Evolutionary conservation across 2,888 invertebrate genomes (phyloP).

Genomic region (Mythimna ferrago): DNA sequence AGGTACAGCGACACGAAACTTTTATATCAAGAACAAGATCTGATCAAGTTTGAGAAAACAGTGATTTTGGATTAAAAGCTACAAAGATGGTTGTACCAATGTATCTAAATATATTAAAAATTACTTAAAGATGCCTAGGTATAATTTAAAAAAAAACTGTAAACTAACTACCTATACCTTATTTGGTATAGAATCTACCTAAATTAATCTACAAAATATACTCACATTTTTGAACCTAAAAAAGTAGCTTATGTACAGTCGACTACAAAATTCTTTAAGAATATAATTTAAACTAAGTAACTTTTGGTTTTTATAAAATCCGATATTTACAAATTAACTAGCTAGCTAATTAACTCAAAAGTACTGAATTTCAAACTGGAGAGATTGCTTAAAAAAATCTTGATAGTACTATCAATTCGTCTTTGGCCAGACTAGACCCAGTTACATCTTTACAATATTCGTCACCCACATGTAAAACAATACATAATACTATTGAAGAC

Average conservation of each 20-base stretch:
- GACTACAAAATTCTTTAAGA: conserved; percentile 19
- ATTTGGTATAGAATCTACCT: neutral
- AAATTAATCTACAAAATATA: neutral
- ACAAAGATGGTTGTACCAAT: neutral
- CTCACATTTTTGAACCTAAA: neutral
- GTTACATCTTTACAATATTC: neutral
- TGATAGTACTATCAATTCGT: neutral
- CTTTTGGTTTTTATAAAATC: neutral
- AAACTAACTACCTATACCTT: neutral
- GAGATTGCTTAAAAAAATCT: neutral
- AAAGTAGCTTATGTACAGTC: conserved; percentile 15
- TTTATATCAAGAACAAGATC: too few species aligned
- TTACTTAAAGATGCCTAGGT: neutral
- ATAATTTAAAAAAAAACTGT: neutral
- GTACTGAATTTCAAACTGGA: neutral
- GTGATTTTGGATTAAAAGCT: neutral
- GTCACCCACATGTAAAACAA: neutral
- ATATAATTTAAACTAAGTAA: neutral
- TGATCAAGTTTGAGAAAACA: too few species aligned
- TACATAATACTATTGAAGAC: conserved; percentile 2
- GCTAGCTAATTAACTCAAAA: neutral
- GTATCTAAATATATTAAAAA: neutral
- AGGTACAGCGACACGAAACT: too few species aligned
- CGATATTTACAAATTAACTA: too few species aligned
- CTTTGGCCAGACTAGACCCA: neutral